These are phyloP conservation scores for Anolis carolinensis DNA, from an alignment of 2,113 vertebrate species.

Conservation along the genomic window DNA sequence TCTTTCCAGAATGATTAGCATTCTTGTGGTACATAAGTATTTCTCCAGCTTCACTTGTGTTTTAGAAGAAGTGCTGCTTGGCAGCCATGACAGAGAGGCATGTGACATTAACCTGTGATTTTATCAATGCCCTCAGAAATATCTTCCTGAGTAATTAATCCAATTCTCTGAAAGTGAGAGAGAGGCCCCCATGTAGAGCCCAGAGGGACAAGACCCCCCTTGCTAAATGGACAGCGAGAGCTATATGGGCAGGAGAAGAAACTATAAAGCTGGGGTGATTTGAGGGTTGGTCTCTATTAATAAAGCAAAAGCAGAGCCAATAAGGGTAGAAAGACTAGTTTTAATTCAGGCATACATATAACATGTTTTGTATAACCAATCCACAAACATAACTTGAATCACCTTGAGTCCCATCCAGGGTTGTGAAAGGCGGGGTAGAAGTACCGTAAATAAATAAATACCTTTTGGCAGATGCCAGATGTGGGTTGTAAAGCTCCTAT, in stretches of 20 bases:
- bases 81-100: constrained; percentile 20
- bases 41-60: constrained; percentile 10
- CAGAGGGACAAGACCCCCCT: neutral
- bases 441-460: too few relatives aligned
- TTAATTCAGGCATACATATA: neutral
- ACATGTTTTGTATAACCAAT: neutral
- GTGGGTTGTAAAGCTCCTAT: neutral
- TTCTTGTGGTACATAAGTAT: constrained; percentile 48
- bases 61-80: constrained; percentile 33
- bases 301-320: neutral
- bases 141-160: constrained; percentile 15
- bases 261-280: neutral
- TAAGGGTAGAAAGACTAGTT: neutral
- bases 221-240: neutral
- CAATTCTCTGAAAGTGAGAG: constrained; percentile 1
- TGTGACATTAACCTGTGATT: constrained; percentile 29
- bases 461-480: neutral
- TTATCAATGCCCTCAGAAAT: constrained; percentile 31
- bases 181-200: neutral
- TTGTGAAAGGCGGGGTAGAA: too few relatives aligned
- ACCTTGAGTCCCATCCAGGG: too few relatives aligned
- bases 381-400: too few relatives aligned
- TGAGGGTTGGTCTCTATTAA: constrained; percentile 4
- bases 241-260: neutral
- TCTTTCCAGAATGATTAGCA: constrained; percentile 37